Evolutionary conservation across 2,797 vertebrate genomes (phyloP).

Genomic region (Onychomys leucogaster): DNA sequence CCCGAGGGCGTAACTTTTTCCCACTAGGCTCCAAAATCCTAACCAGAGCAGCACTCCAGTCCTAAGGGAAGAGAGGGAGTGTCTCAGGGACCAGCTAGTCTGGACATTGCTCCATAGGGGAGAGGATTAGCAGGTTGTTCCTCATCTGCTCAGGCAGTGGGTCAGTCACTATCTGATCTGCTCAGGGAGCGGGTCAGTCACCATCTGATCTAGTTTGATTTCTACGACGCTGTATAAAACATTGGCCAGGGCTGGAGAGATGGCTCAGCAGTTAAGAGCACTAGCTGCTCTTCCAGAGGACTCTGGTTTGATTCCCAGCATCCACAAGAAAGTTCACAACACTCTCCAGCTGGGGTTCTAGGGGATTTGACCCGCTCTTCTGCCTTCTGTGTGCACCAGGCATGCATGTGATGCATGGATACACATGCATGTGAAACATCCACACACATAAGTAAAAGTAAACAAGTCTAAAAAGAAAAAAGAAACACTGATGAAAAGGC

Average conservation of each 20-base stretch:
- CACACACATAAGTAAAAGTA: background rate
- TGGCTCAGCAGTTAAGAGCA: no score
- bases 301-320: background rate
- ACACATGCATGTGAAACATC: background rate
- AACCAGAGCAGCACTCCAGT: no score
- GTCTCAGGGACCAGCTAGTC: background rate
- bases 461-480: background rate
- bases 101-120: background rate
- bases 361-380: background rate
- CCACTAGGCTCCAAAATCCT: background rate
- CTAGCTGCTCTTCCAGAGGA: background rate
- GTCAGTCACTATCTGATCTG: background rate
- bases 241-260: background rate
- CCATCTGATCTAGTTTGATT: background rate
- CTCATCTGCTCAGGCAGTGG: background rate
- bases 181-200: fast-evolving
- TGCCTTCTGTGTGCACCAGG: background rate
- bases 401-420: no score
- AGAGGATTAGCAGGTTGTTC: background rate
- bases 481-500: background rate
- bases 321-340: background rate
- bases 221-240: background rate
- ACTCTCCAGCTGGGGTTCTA: background rate
- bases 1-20: background rate
- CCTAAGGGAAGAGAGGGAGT: background rate